These are phyloP conservation scores for Luffia ferchaultella DNA, from an alignment of 2,888 invertebrate species.

Conservation along the genomic window DNA sequence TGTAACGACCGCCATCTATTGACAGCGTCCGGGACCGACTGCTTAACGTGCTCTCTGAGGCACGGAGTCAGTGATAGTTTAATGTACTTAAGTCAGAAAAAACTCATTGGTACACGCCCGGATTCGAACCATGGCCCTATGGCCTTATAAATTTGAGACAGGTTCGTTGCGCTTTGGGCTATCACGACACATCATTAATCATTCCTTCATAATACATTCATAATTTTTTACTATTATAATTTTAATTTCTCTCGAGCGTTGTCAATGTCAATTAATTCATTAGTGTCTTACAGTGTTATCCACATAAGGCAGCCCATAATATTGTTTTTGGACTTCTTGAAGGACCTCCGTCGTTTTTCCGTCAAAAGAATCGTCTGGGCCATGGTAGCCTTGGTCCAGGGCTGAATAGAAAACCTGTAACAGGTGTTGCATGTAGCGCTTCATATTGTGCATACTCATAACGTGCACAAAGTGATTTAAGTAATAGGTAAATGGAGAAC, in stretches of 20 bases:
- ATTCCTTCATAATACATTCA: too few species aligned
- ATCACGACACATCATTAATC: too few species aligned
- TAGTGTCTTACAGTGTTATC: constrained; percentile 74
- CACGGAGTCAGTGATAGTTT: too few species aligned
- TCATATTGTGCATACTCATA: background rate
- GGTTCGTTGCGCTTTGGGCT: too few species aligned
- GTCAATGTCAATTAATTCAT: background rate
- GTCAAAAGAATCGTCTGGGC: constrained; percentile 54
- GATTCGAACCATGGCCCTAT: too few species aligned
- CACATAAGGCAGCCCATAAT: constrained; percentile 88
- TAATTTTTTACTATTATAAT: background rate
- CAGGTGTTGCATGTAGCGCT: background rate
- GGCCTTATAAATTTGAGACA: too few species aligned
- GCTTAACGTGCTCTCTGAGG: too few species aligned
- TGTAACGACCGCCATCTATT: too few species aligned
- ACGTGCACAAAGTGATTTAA: background rate
- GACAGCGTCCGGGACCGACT: too few species aligned
- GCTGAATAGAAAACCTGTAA: constrained; percentile 88
- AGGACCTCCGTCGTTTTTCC: constrained; percentile 76
- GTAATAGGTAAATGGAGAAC: constrained; percentile 27
- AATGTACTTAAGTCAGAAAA: too few species aligned
- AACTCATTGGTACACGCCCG: too few species aligned
- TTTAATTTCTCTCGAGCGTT: background rate
- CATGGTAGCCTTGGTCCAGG: constrained; percentile 90
- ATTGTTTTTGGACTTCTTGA: constrained; percentile 78